Percentiles rank a stretch among this genome's conserved stretches.
phyloP scores from a whole-genome alignment of 2,113 vertebrate species.

The Oreocharis arfaki region DNA sequence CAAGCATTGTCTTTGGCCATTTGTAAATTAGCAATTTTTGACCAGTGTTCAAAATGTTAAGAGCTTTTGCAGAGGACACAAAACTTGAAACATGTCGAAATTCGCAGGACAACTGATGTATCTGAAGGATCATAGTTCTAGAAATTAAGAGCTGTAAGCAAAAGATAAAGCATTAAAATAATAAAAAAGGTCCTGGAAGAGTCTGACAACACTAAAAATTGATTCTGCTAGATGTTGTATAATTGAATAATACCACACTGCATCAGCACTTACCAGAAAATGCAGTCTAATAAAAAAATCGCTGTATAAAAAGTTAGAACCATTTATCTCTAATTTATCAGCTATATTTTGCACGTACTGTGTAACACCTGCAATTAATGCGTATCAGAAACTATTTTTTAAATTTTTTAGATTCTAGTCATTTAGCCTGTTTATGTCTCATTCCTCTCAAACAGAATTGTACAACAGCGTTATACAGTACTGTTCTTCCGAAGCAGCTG shows the following conservation, averaged over 20 bases:
- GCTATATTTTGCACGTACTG: background rate
- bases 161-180: background rate
- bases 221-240: background rate
- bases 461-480: background rate
- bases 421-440: background rate
- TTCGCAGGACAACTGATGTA: background rate
- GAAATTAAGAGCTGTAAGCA: background rate
- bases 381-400: background rate
- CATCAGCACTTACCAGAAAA: background rate
- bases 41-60: background rate
- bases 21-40: background rate
- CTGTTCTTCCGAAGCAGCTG: background rate
- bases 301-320: background rate
- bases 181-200: background rate
- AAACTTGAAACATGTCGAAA: background rate
- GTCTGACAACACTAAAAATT: conserved; percentile 8
- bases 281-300: background rate
- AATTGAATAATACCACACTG: background rate
- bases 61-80: background rate
- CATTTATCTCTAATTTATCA: background rate
- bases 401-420: background rate
- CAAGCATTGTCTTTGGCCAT: background rate
- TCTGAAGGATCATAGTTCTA: background rate
- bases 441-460: background rate
- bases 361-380: background rate